These are phyloP conservation scores for Riparia riparia DNA, from an alignment of 2,113 vertebrate species.

Conservation along the genomic window DNA sequence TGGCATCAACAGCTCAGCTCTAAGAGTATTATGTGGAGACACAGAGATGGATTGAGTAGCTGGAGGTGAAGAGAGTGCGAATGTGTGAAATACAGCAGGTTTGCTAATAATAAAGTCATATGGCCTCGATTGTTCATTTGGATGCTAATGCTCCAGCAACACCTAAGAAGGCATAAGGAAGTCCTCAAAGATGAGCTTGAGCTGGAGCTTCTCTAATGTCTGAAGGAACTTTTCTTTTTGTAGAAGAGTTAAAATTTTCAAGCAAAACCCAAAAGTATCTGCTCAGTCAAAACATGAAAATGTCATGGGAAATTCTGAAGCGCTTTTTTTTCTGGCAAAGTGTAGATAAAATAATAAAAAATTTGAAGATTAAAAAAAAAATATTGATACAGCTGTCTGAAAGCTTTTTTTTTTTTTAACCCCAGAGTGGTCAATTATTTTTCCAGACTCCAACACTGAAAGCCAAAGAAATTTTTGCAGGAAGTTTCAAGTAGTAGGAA, in stretches of 20 bases:
- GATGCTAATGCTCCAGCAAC: background rate
- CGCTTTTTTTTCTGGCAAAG: background rate
- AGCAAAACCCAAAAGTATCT: background rate
- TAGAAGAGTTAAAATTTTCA: background rate
- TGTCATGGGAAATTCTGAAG: background rate
- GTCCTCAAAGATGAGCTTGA: background rate
- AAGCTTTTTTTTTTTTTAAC: background rate
- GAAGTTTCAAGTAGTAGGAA: background rate
- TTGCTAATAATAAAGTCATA: constrained; percentile 31
- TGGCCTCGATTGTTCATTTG: background rate
- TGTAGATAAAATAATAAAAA: background rate
- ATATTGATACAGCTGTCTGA: background rate
- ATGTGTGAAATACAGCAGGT: constrained; percentile 31
- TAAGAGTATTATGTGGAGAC: background rate
- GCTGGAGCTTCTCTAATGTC: background rate
- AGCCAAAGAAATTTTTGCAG: background rate
- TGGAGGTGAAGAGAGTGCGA: constrained; percentile 14
- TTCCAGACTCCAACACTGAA: background rate
- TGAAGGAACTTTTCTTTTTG: background rate
- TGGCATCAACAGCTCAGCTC: constrained; percentile 5
- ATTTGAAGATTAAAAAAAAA: background rate
- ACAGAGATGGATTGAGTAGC: background rate
- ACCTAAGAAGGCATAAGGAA: background rate
- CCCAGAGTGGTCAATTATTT: background rate
- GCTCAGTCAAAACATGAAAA: background rate